Evolutionary conservation across 2,797 vertebrate species (phyloP).

Genomic region (Austrolebias charrua): DNA sequence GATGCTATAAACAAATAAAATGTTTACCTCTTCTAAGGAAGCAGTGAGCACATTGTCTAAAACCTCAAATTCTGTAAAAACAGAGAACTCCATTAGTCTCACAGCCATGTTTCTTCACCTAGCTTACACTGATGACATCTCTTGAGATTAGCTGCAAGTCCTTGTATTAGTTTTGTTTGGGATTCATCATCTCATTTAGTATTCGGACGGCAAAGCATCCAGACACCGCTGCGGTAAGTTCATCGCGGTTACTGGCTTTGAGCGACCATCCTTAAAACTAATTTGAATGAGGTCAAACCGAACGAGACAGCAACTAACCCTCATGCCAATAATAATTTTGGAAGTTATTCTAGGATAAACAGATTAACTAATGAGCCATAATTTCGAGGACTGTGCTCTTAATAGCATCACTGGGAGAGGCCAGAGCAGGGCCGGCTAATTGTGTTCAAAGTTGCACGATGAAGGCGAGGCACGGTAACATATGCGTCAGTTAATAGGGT

Average conservation of each 20-base stretch:
- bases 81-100: neutral
- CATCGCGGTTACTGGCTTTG: slow-evolving; percentile 3
- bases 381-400: slow-evolving; percentile 61
- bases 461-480: slow-evolving; percentile 66
- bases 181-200: neutral
- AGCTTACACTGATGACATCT: neutral
- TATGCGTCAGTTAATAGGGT: slow-evolving; percentile 74
- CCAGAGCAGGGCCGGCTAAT: slow-evolving; percentile 66
- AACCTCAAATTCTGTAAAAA: neutral
- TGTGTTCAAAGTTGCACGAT: slow-evolving; percentile 64
- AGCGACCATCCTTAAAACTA: slow-evolving; percentile 40
- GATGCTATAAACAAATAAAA: neutral
- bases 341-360: slow-evolving; percentile 69
- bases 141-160: neutral
- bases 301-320: slow-evolving; percentile 32
- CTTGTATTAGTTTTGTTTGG: neutral
- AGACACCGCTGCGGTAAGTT: slow-evolving; percentile 10
- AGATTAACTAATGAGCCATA: slow-evolving; percentile 77
- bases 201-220: slow-evolving; percentile 6
- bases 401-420: slow-evolving; percentile 59
- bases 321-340: slow-evolving; percentile 38
- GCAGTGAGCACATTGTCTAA: neutral
- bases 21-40: neutral
- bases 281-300: slow-evolving; percentile 56
- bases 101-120: neutral